Conservation (phyloP, 2,888 invertebrate genomes). For the Trypoxylon attenuatum region DNA sequence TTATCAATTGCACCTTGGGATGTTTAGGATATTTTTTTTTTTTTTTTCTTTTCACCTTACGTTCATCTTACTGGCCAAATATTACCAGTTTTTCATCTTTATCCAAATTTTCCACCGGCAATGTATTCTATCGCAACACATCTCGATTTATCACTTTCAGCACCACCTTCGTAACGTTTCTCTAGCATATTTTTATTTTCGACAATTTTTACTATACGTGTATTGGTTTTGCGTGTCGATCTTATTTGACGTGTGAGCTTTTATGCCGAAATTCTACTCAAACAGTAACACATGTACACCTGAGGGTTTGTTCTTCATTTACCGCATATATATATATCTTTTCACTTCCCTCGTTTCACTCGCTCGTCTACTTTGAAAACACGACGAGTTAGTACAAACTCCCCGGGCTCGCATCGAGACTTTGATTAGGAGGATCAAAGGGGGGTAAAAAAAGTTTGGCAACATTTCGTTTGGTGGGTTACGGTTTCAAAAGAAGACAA, state of each 20-base stretch:
- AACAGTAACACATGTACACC: background rate
- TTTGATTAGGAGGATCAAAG: slow-evolving; percentile 38
- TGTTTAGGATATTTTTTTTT: no score
- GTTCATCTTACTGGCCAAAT: slow-evolving; percentile 17
- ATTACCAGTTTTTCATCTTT: slow-evolving; percentile 17
- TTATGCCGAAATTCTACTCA: background rate
- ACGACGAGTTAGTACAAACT: slow-evolving; percentile 58
- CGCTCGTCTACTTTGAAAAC: slow-evolving; percentile 55
- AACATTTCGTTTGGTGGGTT: slow-evolving; percentile 35
- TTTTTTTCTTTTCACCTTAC: slow-evolving; percentile 9
- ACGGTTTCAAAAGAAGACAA: slow-evolving; percentile 31
- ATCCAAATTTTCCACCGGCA: background rate
- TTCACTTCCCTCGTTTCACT: slow-evolving; percentile 52
- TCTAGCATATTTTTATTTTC: background rate
- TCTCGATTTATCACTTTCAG: slow-evolving; percentile 11
- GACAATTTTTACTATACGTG: background rate
- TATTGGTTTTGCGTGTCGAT: background rate
- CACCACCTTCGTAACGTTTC: slow-evolving; percentile 40
- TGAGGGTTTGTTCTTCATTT: slow-evolving; percentile 9
- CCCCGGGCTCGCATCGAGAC: slow-evolving; percentile 43
- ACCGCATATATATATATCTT: background rate
- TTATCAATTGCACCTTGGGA: slow-evolving; percentile 27
- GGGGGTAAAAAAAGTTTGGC: slow-evolving; percentile 20
- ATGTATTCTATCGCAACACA: background rate
- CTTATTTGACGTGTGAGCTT: background rate